Percentiles rank a stretch among this genome's conserved stretches.
phyloP scores from a whole-genome alignment of 2,888 invertebrate genomes.

The Heliconius ethilla region DNA sequence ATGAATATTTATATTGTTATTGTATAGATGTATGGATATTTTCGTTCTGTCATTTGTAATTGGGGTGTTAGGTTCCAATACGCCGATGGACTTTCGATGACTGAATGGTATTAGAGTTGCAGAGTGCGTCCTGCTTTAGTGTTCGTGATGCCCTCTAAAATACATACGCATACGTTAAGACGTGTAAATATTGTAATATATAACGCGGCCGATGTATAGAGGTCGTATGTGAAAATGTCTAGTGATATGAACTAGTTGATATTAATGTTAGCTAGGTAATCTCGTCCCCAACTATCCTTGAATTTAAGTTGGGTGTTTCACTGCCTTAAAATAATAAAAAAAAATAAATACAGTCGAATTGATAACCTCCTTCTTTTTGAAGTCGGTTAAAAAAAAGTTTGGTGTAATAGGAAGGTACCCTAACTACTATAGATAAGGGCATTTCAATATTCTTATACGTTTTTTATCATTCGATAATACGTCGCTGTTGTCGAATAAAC shows the following conservation, averaged over 20 bases:
- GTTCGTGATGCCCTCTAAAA: slow-evolving; percentile 62
- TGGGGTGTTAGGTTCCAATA: slow-evolving; percentile 73
- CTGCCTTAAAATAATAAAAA: slow-evolving; percentile 80
- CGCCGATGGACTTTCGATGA: slow-evolving; percentile 82
- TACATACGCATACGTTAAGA: slow-evolving; percentile 72
- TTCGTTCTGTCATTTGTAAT: slow-evolving; percentile 72
- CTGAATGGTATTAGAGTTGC: slow-evolving; percentile 66
- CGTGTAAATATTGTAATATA: slow-evolving; percentile 81
- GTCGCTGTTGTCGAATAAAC: slow-evolving; percentile 44
- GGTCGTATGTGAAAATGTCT: slow-evolving; percentile 79
- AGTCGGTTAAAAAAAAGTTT: no score
- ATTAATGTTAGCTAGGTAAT: slow-evolving; percentile 81
- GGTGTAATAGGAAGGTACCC: slow-evolving; percentile 71
- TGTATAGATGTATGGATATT: slow-evolving; percentile 73
- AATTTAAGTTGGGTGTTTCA: slow-evolving; percentile 82
- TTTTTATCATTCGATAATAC: slow-evolving; percentile 61
- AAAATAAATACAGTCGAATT: no score
- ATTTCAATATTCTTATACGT: slow-evolving; percentile 57
- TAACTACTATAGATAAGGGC: slow-evolving; percentile 77
- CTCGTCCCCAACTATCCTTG: slow-evolving; percentile 80
- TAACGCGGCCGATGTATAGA: slow-evolving; percentile 74
- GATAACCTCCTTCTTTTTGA: no score
- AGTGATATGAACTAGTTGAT: slow-evolving; percentile 78
- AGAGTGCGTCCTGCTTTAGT: slow-evolving; percentile 72
- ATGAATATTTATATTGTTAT: slow-evolving; percentile 76